Evolutionary conservation across 1,140 invertebrate genomes (phyloP).

Genomic region (Macrobrachium nipponense): DNA sequence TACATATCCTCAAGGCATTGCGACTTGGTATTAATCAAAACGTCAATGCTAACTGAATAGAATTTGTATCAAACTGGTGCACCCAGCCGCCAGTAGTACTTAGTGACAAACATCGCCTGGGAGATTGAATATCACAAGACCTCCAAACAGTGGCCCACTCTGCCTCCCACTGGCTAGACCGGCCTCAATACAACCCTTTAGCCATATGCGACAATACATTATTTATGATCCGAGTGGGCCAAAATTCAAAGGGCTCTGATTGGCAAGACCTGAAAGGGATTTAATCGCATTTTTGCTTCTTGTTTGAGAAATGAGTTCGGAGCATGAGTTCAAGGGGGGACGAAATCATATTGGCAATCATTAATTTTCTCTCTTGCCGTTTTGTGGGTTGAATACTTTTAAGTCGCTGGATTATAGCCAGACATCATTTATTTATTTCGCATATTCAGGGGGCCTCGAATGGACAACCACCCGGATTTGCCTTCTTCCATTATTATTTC

Average conservation of each 20-base stretch:
- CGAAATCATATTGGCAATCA: conserved; percentile 36
- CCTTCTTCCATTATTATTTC: conserved; percentile 30
- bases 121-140: no score
- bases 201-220: conserved; percentile 47
- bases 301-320: conserved; percentile 47
- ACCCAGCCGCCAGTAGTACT: no score
- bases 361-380: conserved; percentile 25
- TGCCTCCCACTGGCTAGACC: neutral
- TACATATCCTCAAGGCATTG: no score
- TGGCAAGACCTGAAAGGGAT: conserved; percentile 46
- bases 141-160: conserved; percentile 9
- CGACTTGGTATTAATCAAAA: no score
- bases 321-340: neutral
- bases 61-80: no score
- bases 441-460: conserved; percentile 27
- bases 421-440: conserved; percentile 41
- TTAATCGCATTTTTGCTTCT: conserved; percentile 48
- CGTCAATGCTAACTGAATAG: no score
- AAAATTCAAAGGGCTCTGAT: conserved; percentile 42
- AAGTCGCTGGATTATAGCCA: conserved; percentile 25
- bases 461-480: conserved; percentile 13
- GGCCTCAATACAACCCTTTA: conserved; percentile 45
- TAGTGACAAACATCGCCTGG: no score
- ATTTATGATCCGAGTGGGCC: conserved; percentile 42
- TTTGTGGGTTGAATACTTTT: conserved; percentile 30